Conservation (phyloP, 2,113 vertebrate genomes). For the Mobula hypostoma region DNA sequence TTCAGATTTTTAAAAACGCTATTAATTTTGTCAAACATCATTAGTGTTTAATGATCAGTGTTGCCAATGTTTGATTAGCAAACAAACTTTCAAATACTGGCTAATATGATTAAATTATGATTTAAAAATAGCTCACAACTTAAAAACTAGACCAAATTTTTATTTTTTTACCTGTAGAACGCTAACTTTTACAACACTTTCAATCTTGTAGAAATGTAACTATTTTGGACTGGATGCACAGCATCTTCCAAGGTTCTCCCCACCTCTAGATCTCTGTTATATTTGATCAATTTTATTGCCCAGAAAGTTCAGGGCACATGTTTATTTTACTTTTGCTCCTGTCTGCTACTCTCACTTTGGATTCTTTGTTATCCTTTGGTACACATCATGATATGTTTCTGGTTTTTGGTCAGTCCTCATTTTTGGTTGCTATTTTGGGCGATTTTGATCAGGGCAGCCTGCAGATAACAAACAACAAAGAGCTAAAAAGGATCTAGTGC, state of each 20-base stretch:
- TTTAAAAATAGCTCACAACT: neutral
- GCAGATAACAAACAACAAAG: too few species aligned
- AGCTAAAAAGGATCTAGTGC: too few species aligned
- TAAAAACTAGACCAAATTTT: neutral
- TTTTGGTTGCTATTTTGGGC: too few species aligned
- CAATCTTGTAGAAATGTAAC: neutral
- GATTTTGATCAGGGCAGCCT: too few species aligned
- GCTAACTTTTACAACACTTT: neutral
- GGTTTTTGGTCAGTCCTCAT: too few species aligned
- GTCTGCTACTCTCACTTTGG: neutral
- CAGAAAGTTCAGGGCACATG: neutral
- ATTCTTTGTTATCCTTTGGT: neutral
- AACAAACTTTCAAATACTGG: neutral
- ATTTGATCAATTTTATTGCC: neutral
- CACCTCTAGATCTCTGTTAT: neutral
- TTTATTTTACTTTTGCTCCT: neutral
- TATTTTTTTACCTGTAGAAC: neutral
- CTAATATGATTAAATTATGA: neutral
- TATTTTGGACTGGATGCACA: neutral
- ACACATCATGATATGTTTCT: too few species aligned
- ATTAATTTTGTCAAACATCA: neutral
- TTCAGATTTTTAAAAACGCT: neutral
- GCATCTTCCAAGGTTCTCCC: neutral
- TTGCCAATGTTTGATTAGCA: neutral
- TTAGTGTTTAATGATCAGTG: neutral